phyloP scores from a whole-genome alignment of 1,140 invertebrate species.

The Metaphire vulgaris region DNA sequence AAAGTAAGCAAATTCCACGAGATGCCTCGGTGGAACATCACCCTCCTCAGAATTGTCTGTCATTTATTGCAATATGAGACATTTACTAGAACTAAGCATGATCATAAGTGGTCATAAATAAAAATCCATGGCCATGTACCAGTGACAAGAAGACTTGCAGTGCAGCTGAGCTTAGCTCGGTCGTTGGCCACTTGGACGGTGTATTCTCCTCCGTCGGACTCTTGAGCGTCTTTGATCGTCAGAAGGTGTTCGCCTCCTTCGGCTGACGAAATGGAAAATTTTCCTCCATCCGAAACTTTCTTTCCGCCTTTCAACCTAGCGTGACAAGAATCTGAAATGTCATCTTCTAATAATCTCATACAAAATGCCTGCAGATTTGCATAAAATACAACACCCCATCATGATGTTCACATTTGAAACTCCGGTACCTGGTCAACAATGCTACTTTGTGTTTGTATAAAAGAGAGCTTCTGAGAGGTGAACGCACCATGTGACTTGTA shows the following conservation, averaged over 20 bases:
- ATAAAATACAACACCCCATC: no score
- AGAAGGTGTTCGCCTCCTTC: neutral
- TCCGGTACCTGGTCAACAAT: no score
- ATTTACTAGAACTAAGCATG: no score
- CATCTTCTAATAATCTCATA: neutral
- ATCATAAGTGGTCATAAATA: no score
- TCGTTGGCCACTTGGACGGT: neutral
- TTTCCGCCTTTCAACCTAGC: neutral
- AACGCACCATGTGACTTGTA: neutral
- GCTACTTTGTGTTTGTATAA: no score
- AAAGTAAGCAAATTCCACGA: no score
- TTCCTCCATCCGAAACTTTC: neutral
- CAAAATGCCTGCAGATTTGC: neutral
- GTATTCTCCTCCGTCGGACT: neutral
- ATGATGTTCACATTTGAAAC: no score
- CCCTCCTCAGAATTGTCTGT: no score
- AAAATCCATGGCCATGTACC: neutral
- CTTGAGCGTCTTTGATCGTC: neutral
- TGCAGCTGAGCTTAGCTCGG: neutral
- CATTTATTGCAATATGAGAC: no score
- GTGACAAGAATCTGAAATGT: no score
- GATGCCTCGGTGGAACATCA: no score
- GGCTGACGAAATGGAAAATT: neutral
- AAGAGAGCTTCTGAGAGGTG: no score
- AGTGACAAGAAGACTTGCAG: neutral